Evolutionary conservation across 1,140 invertebrate species (phyloP).

Genomic region (Zaprionus davidi): DNA sequence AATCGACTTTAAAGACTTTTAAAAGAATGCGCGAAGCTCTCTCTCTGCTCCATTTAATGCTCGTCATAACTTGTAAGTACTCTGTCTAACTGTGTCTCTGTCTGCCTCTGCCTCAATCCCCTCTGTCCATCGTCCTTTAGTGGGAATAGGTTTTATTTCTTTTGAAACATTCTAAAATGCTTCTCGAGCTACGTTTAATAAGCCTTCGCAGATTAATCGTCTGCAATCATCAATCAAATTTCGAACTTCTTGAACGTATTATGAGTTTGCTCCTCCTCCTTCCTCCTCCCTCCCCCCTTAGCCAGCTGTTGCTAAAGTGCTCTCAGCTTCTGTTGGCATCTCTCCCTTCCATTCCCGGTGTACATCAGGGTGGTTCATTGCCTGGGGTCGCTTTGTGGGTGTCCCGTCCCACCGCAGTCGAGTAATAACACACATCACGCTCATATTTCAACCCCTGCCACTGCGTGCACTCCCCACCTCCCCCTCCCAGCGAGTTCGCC

Average conservation of each 20-base stretch:
- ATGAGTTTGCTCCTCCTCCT: neutral
- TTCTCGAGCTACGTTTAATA: neutral
- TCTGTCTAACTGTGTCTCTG: neutral
- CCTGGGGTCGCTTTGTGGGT: slow-evolving; percentile 25
- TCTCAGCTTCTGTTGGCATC: slow-evolving; percentile 1
- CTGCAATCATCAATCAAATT: slow-evolving; percentile 7
- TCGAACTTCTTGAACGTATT: neutral
- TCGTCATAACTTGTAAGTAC: neutral
- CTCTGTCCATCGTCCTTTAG: neutral
- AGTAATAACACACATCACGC: slow-evolving; percentile 54
- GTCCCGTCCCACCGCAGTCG: slow-evolving; percentile 15
- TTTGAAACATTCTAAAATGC: neutral
- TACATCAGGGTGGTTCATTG: slow-evolving; percentile 16
- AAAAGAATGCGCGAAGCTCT: neutral
- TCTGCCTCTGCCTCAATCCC: neutral
- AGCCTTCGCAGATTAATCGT: neutral
- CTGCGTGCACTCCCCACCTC: neutral
- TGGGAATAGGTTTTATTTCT: neutral
- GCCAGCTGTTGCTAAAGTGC: slow-evolving; percentile 7
- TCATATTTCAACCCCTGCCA: slow-evolving; percentile 66
- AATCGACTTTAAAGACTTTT: neutral
- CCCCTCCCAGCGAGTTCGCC: neutral
- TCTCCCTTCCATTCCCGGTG: neutral
- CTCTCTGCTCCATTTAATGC: slow-evolving; percentile 2
- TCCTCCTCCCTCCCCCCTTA: neutral